A percentile compares a stretch with the other conserved stretches of the same genome.
Conservation (phyloP, 2,888 invertebrate species). For the Eupithecia inturbata region DNA sequence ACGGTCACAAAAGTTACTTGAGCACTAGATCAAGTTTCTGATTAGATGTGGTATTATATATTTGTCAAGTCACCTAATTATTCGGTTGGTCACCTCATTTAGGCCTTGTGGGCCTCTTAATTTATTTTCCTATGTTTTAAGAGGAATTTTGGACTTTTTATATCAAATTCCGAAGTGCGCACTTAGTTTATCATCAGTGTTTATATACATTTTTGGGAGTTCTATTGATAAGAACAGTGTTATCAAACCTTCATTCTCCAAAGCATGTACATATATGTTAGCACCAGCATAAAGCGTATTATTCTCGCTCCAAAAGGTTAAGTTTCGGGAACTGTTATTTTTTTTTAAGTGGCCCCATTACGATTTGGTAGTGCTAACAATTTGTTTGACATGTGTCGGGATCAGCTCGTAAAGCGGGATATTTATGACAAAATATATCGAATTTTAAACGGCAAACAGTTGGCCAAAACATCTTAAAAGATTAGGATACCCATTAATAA, state of each 20-base stretch:
- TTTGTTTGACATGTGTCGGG: constrained; percentile 78
- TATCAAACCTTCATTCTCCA: constrained; percentile 12
- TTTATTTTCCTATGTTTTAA: not conserved
- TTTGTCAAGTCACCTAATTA: not conserved
- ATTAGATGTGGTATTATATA: not conserved
- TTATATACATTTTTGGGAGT: not conserved
- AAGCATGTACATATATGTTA: constrained; percentile 19
- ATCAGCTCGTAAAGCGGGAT: constrained; percentile 68
- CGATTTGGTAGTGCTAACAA: constrained; percentile 71
- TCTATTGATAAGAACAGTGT: not conserved
- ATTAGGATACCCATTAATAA: constrained; percentile 48
- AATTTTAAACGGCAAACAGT: constrained; percentile 67
- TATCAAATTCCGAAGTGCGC: not conserved
- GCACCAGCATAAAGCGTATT: constrained; percentile 21
- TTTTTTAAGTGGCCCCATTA: constrained; percentile 66
- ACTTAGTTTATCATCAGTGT: not conserved
- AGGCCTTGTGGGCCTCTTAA: not conserved
- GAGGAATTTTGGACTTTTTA: not conserved
- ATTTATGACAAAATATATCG: constrained; percentile 74
- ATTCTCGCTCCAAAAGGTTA: constrained; percentile 45
- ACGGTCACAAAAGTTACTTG: not conserved
- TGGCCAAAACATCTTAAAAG: constrained; percentile 38
- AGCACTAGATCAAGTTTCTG: not conserved
- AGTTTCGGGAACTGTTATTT: constrained; percentile 46
- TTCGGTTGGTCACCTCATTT: not conserved